A percentile compares a stretch with the other conserved stretches of the same genome.
These are phyloP conservation scores for Lithophane semibrunnea DNA, from an alignment of 2,888 invertebrate genomes.

Conservation along the genomic window DNA sequence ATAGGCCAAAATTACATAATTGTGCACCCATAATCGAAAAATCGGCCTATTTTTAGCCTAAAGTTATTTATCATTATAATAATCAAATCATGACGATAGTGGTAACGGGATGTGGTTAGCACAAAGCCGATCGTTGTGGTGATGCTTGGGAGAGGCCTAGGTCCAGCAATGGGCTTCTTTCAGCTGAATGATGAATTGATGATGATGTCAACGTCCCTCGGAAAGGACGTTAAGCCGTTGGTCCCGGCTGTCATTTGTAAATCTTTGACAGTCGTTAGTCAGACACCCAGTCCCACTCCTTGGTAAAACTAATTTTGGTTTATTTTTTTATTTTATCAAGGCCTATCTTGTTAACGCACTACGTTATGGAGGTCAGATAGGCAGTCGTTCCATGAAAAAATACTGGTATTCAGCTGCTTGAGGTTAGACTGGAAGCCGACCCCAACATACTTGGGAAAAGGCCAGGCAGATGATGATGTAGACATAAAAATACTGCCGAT, in stretches of 20 bases:
- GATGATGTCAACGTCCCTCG: not conserved
- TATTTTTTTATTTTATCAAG: too few relatives aligned
- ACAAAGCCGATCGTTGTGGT: too few relatives aligned
- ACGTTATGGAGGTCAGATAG: not conserved
- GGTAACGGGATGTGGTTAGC: constrained; percentile 6
- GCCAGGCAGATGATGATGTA: not conserved
- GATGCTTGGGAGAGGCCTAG: not conserved
- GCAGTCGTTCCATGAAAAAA: not conserved
- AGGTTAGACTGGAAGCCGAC: too few relatives aligned
- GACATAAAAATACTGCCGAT: constrained; percentile 10
- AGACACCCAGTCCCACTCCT: too few relatives aligned
- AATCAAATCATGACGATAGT: not conserved
- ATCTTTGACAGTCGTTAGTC: not conserved
- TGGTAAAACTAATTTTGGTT: too few relatives aligned
- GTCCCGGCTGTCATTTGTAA: not conserved
- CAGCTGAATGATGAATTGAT: not conserved
- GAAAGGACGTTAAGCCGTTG: not conserved
- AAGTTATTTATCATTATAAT: not conserved
- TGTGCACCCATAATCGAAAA: constrained; percentile 24
- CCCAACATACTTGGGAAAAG: not conserved
- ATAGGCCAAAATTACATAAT: constrained; percentile 11
- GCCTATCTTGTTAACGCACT: not conserved
- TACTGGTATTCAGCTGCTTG: not conserved
- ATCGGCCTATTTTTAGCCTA: constrained; percentile 6
- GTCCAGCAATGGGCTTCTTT: not conserved